Evolutionary conservation across 2,797 vertebrate species (phyloP), one percentile per base, ranked within the genome.

Genomic region (Champsocephalus gunnari): DNA sequence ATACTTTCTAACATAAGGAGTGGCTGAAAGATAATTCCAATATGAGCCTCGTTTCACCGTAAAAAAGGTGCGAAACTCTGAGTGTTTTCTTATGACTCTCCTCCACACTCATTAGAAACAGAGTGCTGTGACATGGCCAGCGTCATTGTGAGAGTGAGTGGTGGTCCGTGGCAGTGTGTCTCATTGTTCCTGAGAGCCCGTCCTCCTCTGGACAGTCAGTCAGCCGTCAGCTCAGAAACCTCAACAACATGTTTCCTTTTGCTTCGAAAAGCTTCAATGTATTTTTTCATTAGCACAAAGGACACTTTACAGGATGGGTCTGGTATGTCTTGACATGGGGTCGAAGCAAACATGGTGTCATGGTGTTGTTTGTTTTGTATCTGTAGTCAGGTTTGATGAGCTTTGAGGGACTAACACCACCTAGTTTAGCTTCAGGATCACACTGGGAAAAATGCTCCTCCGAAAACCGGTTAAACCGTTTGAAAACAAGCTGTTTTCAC

Each of bases 201-300:
- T 68, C 61, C 55, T 51, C 64, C 71, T 56, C 57, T 63, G 28
- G 28, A 28, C 2, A 79, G 83, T 83, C 83, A 83, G 86, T 41
- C 28, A 28, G 28, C 4, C 79, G 59, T 83, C 80, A 74, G 66
- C 69, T 63, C 80, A 82, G 72, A 81, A 61, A 62, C 24, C 56
- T 61, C 51, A 14, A 49, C 68, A 43, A 49, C 73, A 19, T 54
- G 41, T 47, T 38, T 68, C 63, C 14, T 12, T 28, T 28, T 28
- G 4, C 28, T 28, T 28, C 28, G 53, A 55, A 21, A 43, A 66
- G 51, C 53, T 74, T 71, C n/a, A 41, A 9, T 14, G 45, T 28
- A 58, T 80, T 58, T 50, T 16, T 32, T 58, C 32, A 47, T 53
- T 48, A 47, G 60, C 43, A 54, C 54, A 17, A 45, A 61, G 68